Conservation (phyloP, 2,113 vertebrate species). For the Cynoglossus semilaevis region DNA sequence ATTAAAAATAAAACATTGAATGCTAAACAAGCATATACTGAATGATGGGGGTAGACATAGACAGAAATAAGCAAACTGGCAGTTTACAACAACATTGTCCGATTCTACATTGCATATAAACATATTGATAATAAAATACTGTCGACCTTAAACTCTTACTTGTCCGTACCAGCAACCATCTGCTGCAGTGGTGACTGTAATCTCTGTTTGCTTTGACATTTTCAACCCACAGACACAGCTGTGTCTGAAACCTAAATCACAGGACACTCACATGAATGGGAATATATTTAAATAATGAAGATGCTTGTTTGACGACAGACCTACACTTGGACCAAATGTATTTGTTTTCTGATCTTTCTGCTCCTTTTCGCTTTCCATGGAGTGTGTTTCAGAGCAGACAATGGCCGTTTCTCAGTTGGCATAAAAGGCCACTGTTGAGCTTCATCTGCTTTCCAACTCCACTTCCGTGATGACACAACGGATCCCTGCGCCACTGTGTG, state of each 20-base stretch:
- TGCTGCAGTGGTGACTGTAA: background rate
- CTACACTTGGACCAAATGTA: constrained; percentile 36
- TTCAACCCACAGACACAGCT: constrained; percentile 18
- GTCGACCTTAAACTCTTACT: constrained; percentile 1
- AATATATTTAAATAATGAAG: constrained; percentile 26
- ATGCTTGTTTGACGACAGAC: constrained; percentile 17
- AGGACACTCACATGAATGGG: background rate
- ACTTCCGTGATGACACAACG: constrained; percentile 67
- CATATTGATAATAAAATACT: background rate
- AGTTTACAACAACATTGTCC: no score
- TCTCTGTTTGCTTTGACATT: constrained; percentile 17
- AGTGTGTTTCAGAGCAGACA: constrained; percentile 54
- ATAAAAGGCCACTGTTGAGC: constrained; percentile 69
- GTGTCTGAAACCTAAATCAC: constrained; percentile 10
- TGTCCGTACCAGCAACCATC: constrained; percentile 4
- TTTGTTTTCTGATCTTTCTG: constrained; percentile 37
- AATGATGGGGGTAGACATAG: no score
- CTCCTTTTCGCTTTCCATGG: constrained; percentile 27
- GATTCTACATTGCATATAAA: no score
- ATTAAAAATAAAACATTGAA: no score
- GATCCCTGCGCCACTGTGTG: constrained; percentile 60
- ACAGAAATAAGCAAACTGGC: no score
- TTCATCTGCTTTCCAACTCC: constrained; percentile 61
- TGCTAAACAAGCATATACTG: no score
- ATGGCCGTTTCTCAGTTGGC: constrained; percentile 56